Percentiles rank a stretch among this genome's conserved stretches.
Evolutionary conservation across 2,888 invertebrate genomes (phyloP).

Genomic region (Selenia dentaria): DNA sequence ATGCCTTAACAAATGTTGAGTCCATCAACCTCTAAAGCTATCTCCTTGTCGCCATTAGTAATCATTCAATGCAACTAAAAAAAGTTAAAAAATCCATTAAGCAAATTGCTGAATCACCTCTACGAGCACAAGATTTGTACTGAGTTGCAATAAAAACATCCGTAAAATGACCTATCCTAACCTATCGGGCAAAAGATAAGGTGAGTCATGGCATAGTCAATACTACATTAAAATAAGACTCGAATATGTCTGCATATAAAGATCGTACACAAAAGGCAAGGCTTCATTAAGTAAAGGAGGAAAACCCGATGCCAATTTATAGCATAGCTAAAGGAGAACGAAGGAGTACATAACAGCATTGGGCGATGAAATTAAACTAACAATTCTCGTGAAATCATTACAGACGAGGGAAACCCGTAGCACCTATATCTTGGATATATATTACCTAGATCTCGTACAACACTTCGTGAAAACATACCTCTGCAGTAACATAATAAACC

Average conservation of each 20-base stretch:
- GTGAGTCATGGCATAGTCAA: constrained; percentile 4
- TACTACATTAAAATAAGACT: background rate
- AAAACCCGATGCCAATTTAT: constrained; percentile 11
- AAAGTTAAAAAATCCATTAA: constrained; percentile 3
- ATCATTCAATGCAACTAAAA: constrained; percentile 11
- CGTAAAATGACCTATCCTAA: constrained; percentile 20
- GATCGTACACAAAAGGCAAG: constrained; percentile 1
- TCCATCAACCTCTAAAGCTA: too few species aligned
- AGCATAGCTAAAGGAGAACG: background rate
- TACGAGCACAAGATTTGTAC: constrained; percentile 3
- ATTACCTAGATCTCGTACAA: too few species aligned
- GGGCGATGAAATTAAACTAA: constrained; percentile 5
- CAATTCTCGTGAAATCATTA: constrained; percentile 11
- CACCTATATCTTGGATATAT: constrained; percentile 1
- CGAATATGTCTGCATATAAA: constrained; percentile 8
- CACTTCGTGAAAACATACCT: too few species aligned
- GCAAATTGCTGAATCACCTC: constrained; percentile 8
- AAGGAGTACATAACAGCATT: constrained; percentile 6
- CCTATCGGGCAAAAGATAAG: constrained; percentile 3
- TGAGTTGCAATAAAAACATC: constrained; percentile 4
- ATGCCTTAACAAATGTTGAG: too few species aligned
- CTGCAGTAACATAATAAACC: too few species aligned
- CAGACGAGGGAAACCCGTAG: constrained; percentile 6
- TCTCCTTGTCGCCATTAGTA: too few species aligned
- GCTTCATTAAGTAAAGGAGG: constrained; percentile 20